Evolutionary conservation across 2,888 invertebrate species (phyloP), one percentile per base, ranked within the genome.

Genomic region (Shargacucullia verbasci): DNA sequence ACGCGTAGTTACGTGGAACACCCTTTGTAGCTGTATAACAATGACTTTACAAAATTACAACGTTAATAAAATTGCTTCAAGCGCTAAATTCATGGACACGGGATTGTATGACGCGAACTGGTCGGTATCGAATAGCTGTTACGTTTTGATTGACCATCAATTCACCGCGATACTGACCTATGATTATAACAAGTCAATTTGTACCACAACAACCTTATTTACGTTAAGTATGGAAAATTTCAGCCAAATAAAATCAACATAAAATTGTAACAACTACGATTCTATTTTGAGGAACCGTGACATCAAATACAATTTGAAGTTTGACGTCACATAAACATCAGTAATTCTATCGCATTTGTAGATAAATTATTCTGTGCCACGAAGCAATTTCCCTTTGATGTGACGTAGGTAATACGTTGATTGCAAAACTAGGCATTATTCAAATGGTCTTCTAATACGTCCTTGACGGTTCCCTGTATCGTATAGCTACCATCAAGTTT

Each of bases 371-470:
- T 13, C 7, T 38, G n/a, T 48, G 37, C 12, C 38, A 56, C 9
- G 14, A 4, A 12, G 7, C 20, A 9, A 56, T 25, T 7, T 48
- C n/a, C 40, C 59, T 68, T 57, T 65, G 59, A 49, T 29, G 35
- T 31, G n/a, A 39, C 8, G 11, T 31, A 20, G 7, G 34, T 43
- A 38, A 53, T 44, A 49, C 11, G 1, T 34, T 55, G 52, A 53
- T 61, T 55, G 14, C 43, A 43, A 39, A 69, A 59, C 46, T 43
- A 56, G 20, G 29, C 11, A 55, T 34, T 54, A 64, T 54, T 46
- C 45, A 34, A 52, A 55, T 45, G 33, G n/a, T 41, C 33, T 27
- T 13, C n/a, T 35, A 43, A 53, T 27, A 27, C 31, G 48, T n/a
- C 47, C 34, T 48, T 44, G 29, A 39, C 15, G 37, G 14, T 53